Base-by-base conservation (phyloP, 2,113 vertebrate species). In the Cryptoleucopteryx plumbea region DNA sequence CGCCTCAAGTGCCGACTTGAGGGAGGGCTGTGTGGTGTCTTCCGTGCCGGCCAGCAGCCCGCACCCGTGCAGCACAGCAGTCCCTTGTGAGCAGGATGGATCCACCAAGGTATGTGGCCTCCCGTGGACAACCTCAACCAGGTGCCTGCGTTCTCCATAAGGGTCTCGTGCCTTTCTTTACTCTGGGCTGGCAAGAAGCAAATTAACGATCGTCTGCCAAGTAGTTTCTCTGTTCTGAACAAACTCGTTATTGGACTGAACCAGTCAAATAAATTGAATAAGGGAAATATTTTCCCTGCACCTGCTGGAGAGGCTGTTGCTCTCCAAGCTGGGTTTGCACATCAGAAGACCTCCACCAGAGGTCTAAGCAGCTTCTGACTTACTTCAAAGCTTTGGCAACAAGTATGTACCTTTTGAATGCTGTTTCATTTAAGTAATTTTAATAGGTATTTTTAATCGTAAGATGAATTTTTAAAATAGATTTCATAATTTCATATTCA, bases 281-380 rank as follows among this genome's bases (percentile, higher is more conserved):
- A 90, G 74, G 74, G 87, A 91, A 82, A 90, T 87, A 65, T 92
- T 95, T 96, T 87, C 62, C 59, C 84, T 93, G 82, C 78, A 95
- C 94, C 94, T 96, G 94, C 92, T 82, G 74, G 92, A 94, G 93
- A 91, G 58, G 82, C 87, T 88, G 40, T 82, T 94, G 82, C 85
- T 94, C 85, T 91, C 90, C 70, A 61, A 50, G 78, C 55, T 50
- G 59, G 80, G 77, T 93, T 94, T 92, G 84, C 43, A 58, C 45
- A 73, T 65, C 70, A 90, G 87, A 94, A 34, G 68, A 79, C 90
- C 78, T 93, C 70, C 78, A 87, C 77, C 40, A 90, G 88, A 90
- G 82, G 90, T 94, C 80, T 85, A 55, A 94, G 88, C 80, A 62
- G 94, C 72, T 82, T 88, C 82, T 91, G 70, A 65, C 91, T 75